Evolutionary conservation across 2,888 invertebrate species (phyloP), one percentile per base, ranked within the genome.

Genomic region (Caenorhabditis sp.): DNA sequence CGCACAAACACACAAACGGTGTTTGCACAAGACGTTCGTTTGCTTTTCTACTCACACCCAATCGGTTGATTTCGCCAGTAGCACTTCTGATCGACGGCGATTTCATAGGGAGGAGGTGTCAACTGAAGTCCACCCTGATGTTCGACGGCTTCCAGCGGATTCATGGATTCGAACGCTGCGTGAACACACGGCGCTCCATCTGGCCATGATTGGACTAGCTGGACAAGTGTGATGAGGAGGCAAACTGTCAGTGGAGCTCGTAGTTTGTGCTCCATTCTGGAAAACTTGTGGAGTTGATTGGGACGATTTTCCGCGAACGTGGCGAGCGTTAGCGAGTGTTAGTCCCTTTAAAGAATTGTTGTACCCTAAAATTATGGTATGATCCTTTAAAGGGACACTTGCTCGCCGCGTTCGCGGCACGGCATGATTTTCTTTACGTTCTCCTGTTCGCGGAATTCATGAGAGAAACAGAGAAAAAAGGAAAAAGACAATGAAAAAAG

Each of bases 111-210:
- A 0, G 86, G 86, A 21, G 71, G 69, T 10, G 78, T 70, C 19
- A 73, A 36, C 70, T 81, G 81, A 14, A 86, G 79, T 14, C 86
- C 86, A 31, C 86, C 86, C 58, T 86, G 85, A 75, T 86, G 86
- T 58, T 86, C 86, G 4, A 86, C 83, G 10, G 86, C 86, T 73
- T 86, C 86, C 23, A 86, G 66, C n/a, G 86, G 86, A 66, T 86
- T 86, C 86, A 86, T 86, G 51, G 77, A 78, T 59, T 86, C 86
- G 60, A 79, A 81, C 12, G 84, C 85, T 8, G 84, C 79, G 50
- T 81, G 79, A 12, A 86, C 75, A 69, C 86, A 86, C 4, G 86
- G 86, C 1, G 86, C 84, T 27, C 86, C 86, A 66, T 86, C 86
- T 1, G 86, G 86, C 84, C 84, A 85, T 10, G 77, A 53, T 1